These are phyloP conservation scores for Chlorodrepanis virens DNA, from an alignment of 2,113 vertebrate genomes.

Conservation along the genomic window DNA sequence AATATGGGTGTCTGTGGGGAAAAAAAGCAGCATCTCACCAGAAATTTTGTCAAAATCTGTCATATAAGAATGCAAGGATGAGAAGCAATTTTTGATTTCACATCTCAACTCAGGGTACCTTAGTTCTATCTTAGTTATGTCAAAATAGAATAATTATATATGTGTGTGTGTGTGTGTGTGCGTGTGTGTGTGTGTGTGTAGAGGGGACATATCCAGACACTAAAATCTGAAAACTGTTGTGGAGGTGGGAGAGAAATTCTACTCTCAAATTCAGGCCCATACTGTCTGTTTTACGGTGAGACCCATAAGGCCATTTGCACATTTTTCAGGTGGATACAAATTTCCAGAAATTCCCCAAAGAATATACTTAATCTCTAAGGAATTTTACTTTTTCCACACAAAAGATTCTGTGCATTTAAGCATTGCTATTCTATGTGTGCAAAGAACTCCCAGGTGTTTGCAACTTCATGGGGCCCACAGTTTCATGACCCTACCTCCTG, in stretches of 20 bases:
- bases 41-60: neutral
- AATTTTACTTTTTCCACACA: neutral
- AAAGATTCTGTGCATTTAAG: neutral
- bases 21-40: neutral
- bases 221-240: neutral
- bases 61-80: neutral
- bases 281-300: neutral
- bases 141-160: neutral
- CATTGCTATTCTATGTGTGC: neutral
- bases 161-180: neutral
- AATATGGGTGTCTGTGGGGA: neutral
- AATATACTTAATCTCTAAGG: neutral
- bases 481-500: neutral
- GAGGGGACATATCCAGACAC: neutral
- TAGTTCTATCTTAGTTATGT: neutral
- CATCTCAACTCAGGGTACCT: neutral
- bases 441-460: neutral
- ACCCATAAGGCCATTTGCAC: neutral
- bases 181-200: neutral
- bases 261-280: neutral
- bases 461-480: accelerated
- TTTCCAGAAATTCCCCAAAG: neutral
- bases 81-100: neutral
- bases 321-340: neutral
- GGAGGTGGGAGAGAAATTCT: neutral